phyloP scores from a whole-genome alignment of 2,888 invertebrate species.

The Sipha maydis region DNA sequence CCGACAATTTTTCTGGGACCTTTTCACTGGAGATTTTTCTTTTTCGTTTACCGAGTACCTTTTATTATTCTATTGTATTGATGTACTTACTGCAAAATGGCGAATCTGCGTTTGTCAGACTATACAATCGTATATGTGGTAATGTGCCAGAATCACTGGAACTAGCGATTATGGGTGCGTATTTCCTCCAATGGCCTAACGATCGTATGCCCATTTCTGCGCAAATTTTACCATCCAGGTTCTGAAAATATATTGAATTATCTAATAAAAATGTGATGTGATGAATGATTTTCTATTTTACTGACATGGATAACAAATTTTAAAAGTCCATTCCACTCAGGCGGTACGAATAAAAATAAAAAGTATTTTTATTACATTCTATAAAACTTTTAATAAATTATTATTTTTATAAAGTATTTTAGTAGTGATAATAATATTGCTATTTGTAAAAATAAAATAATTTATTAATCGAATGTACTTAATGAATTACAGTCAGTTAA shows the following conservation, averaged over 20 bases:
- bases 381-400: no score
- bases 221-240: slow-evolving; percentile 74
- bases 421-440: no score
- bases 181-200: slow-evolving; percentile 69
- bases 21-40: no score
- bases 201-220: slow-evolving; percentile 65
- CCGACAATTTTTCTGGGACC: no score
- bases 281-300: not conserved
- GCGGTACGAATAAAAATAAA: not conserved
- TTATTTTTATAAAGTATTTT: no score
- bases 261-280: not conserved
- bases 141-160: slow-evolving; percentile 16
- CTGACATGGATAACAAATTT: not conserved
- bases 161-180: slow-evolving; percentile 65
- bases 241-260: slow-evolving; percentile 68
- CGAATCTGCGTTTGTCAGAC: slow-evolving; percentile 76
- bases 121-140: slow-evolving; percentile 72
- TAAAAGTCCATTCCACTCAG: not conserved
- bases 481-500: no score
- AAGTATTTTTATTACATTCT: no score
- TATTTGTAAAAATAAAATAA: no score
- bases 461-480: not conserved
- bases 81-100: slow-evolving; percentile 78
- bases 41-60: no score
- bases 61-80: no score